Conservation (phyloP, 2,888 invertebrate genomes). For the Ypsolopha sequella region DNA sequence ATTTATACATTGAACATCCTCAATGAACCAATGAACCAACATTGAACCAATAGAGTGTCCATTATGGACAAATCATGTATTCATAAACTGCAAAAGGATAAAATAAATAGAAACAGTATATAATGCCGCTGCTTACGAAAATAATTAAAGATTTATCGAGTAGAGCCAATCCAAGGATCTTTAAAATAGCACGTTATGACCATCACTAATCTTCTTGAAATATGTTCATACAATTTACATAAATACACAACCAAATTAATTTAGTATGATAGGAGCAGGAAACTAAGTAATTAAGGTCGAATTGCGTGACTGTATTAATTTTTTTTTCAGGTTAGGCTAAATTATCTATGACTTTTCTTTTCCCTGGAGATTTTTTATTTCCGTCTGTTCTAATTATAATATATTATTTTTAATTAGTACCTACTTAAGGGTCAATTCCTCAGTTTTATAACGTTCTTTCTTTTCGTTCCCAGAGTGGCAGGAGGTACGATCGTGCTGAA, state of each 20-base stretch:
- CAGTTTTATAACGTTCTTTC: no score
- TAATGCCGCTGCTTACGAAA: neutral
- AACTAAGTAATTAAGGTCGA: constrained; percentile 25
- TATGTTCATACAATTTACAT: neutral
- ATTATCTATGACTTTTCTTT: no score
- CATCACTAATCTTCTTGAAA: neutral
- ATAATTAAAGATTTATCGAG: neutral
- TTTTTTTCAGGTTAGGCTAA: constrained; percentile 9
- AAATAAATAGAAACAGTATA: neutral
- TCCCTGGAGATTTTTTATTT: no score
- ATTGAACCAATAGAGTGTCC: no score
- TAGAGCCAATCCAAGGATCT: neutral
- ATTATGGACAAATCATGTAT: no score
- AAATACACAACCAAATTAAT: neutral
- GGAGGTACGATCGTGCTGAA: no score
- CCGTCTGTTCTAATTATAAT: no score
- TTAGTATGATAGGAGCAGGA: neutral
- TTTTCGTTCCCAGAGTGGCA: no score
- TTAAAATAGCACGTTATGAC: neutral
- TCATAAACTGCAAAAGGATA: neutral
- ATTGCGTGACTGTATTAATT: constrained; percentile 36
- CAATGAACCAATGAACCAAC: no score
- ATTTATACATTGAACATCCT: no score
- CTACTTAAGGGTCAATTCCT: no score
- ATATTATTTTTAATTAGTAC: no score